These are phyloP conservation scores for Caenorhabditis uteleia DNA, from an alignment of 2,888 invertebrate species.

Conservation along the genomic window DNA sequence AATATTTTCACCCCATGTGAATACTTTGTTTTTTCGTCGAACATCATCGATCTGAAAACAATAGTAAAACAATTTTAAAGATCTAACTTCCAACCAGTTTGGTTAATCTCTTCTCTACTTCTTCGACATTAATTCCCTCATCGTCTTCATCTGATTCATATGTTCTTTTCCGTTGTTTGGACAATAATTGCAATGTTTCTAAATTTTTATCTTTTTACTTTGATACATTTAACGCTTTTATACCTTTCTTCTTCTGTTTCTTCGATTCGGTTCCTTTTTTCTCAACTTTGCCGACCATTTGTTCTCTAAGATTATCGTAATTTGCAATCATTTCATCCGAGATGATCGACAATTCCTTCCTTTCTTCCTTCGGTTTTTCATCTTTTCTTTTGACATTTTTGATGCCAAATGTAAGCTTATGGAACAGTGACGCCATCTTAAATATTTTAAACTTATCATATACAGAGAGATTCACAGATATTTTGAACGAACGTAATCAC, in stretches of 20 bases:
- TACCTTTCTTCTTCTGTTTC: constrained; percentile 10
- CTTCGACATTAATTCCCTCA: constrained; percentile 5
- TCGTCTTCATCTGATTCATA: constrained; percentile 6
- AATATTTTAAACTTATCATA: too few species aligned
- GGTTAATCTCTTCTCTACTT: constrained; percentile 18
- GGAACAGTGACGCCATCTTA: constrained; percentile 11
- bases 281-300: constrained; percentile 31
- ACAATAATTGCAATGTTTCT: constrained; percentile 19
- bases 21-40: constrained; percentile 57
- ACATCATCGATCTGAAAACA: constrained; percentile 24
- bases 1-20: constrained; percentile 63
- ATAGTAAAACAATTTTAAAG: not conserved
- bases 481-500: not conserved
- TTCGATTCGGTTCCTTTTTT: constrained; percentile 4
- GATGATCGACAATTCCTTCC: constrained; percentile 23
- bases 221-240: constrained; percentile 2
- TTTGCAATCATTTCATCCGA: constrained; percentile 10
- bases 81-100: constrained; percentile 9
- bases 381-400: constrained; percentile 19
- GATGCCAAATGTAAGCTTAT: constrained; percentile 31
- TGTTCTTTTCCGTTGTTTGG: constrained; percentile 16
- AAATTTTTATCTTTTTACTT: not conserved
- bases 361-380: too few species aligned
- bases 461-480: not conserved
- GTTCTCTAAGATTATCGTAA: constrained; percentile 28